Evolutionary conservation across 2,113 vertebrate genomes (phyloP).

Genomic region (Cinclus cinclus): DNA sequence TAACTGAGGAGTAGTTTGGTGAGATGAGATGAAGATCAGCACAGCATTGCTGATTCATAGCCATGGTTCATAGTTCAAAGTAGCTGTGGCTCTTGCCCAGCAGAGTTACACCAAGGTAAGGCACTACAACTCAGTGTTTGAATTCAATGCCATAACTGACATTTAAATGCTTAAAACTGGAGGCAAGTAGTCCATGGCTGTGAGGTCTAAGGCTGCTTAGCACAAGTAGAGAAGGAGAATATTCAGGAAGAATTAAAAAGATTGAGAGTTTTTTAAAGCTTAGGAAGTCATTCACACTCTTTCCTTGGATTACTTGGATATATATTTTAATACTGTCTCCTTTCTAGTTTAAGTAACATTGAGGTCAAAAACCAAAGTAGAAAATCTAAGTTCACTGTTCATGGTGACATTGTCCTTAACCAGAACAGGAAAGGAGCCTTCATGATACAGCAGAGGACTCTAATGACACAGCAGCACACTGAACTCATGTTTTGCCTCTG

Average conservation of each 20-base stretch:
- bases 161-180: background rate
- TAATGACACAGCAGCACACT: background rate
- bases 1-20: background rate
- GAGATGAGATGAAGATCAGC: background rate
- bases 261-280: slow-evolving; percentile 8
- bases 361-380: background rate
- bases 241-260: background rate
- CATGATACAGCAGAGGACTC: background rate
- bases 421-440: background rate
- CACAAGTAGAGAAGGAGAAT: background rate
- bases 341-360: background rate
- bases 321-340: background rate
- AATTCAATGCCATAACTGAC: background rate
- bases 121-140: background rate
- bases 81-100: background rate
- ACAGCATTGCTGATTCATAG: background rate
- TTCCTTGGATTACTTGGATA: background rate
- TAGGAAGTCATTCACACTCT: background rate
- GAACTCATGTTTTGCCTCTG: background rate
- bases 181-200: background rate
- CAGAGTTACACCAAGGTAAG: background rate
- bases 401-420: background rate
- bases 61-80: background rate
- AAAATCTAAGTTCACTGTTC: background rate
- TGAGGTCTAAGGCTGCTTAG: background rate